Evolutionary conservation across 2,888 invertebrate genomes (phyloP), one percentile per base, ranked within the genome.

Genomic region (Endotricha flammealis): DNA sequence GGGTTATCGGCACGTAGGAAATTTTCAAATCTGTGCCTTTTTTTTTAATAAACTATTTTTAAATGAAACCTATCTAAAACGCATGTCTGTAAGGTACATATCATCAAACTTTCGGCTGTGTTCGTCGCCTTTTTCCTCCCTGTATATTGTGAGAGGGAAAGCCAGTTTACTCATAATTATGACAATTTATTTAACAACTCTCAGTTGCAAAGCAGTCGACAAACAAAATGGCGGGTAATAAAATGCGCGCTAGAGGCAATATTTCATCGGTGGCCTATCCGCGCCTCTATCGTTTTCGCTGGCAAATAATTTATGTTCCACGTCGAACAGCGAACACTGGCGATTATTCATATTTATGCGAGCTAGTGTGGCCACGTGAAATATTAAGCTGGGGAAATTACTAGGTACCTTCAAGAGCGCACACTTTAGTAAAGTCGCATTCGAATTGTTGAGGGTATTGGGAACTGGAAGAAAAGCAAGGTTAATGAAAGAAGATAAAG

Each of bases 271-370:
- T 20, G 20, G 46, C 50, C 50, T 48, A 48, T 50, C 48, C 48
- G 43, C 30, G 40, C 40, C 36, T 44, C 56, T 60, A 66, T 66
- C 64, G 69, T 61, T 69, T 60, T 31, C 56, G 53, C 57, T 57
- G 49, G 53, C 61, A 31, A 50, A 46, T 51, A 64, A 75, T 73
- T 70, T 70, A 74, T 67, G 62, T 60, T 42, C 56, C 59, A 57
- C 62, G 70, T 73, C 71, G 67, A 61, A 59, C 52, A 46, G 56
- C 57, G 60, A 63, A 48, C 56, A 58, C 48, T 54, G 61, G 57
- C 66, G 65, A 74, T 74, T 71, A 75, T 72, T 75, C 74, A 73
- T 75, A 74, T 74, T 74, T 71, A 72, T 70, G 65, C 53, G 50
- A 48, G 57, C 53, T 56, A 58, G 64, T 64, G 69, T 63, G 64